Base-by-base conservation (phyloP, 1,140 invertebrate species). In the Neotoxoptera formosana region DNA sequence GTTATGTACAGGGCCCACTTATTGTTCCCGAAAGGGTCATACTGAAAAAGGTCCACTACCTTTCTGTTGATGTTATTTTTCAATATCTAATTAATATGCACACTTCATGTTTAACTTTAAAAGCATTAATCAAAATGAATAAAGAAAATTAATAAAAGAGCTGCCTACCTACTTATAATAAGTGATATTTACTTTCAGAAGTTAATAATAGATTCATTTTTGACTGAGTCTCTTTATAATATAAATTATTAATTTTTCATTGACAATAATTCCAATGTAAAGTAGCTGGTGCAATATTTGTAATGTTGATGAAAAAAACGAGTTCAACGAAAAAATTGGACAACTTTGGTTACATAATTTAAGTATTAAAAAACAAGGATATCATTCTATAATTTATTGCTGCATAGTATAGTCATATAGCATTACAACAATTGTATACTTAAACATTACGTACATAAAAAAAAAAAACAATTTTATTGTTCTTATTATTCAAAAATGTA, bases 31-130 rank as follows among this genome's bases (percentile, higher is more conserved):
- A 34, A 83, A 83, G 76, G 20, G 34, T 83, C 17, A 36, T 83
- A 83, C 76, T 83, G 76, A 23, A 36, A 36, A 36, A 83, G 34
- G 34, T 83, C 76, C 17, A 83, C n/a, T 83, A 36, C 76, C 34
- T 36, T 23, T 21, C 20, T 23, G 34, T 34, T 83, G 76, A 83
- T 83, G 8, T 36, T 83, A 83, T 83, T 83, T 83, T 36, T 83
- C n/a, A 83, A 83, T 83, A 76, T 76, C 60, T 76, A 83, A 83
- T 83, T 36, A 83, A 83, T 83, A 83, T 36, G 76, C 76, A 83
- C 34, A 83, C 76, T 83, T 83, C 76, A 23, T 83, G 1, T 36
- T 36, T 36, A 36, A 83, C 34, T 36, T 83, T 34, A 23, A 83
- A 36, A 36, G 20, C 76, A 36, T 36, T 36, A 20, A 36, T 83